Percentiles rank a stretch among this genome's conserved stretches.
phyloP scores from a whole-genome alignment of 2,888 invertebrate genomes.

The Eristalinus sepulchralis region DNA sequence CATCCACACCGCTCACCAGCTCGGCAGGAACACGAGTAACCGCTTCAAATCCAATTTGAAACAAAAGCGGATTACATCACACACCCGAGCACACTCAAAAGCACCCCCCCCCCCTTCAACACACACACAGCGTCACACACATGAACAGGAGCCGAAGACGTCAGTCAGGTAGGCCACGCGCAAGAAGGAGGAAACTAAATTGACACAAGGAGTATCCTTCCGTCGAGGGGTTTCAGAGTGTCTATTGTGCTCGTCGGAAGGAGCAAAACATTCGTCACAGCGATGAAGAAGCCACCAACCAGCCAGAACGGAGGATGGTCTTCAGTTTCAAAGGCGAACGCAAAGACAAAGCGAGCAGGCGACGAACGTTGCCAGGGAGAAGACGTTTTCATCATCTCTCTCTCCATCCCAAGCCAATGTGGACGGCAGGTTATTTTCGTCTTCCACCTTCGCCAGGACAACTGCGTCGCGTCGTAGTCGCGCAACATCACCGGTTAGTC shows the following conservation, averaged over 20 bases:
- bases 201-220: conserved; percentile 40
- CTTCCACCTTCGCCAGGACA: background rate
- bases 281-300: conserved; percentile 47
- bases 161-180: background rate
- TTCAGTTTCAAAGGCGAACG: conserved; percentile 1
- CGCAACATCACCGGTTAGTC: background rate
- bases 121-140: background rate
- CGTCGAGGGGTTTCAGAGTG: background rate
- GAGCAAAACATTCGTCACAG: conserved; percentile 47
- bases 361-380: background rate
- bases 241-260: conserved; percentile 21
- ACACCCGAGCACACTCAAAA: background rate
- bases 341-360: background rate
- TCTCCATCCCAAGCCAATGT: background rate
- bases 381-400: background rate
- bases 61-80: conserved; percentile 57
- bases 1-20: background rate
- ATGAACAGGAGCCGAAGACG: background rate
- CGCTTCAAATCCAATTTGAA: conserved; percentile 57
- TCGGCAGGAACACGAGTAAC: conserved; percentile 15
- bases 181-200: conserved; percentile 1
- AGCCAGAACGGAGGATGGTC: conserved; percentile 1
- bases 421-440: background rate
- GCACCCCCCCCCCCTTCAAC: background rate
- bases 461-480: background rate